Evolutionary conservation across 1,140 invertebrate genomes (phyloP), one percentile per base, ranked within the genome.

Genomic region (Hyposmocoma kahamanoa): DNA sequence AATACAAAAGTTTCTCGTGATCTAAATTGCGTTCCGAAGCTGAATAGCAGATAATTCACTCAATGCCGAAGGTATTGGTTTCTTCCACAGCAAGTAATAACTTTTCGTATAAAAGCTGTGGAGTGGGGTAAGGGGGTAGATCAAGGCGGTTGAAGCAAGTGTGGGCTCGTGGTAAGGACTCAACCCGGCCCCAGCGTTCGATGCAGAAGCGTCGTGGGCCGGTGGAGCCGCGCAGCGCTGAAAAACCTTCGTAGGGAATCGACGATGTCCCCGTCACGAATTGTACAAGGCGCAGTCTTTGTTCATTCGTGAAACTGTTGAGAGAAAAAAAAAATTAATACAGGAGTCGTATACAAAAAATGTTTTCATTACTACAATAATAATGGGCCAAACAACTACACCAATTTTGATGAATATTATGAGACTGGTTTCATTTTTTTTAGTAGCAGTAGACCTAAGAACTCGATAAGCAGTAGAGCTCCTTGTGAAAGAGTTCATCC

Each of bases 141-240:
- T 99, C 97, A 61, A 99, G 88, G 4, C 97, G 91, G 88, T 99
- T 99, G 88, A 99, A 99, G 86, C 97, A 99, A 0, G 97, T 99
- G 78, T 99, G 97, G 4, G 97, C 96, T 59, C 97, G 92, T 1
- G 97, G 97, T 58, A 99, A 89, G 73, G 96, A 97, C 64, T 96
- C 95, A 18, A 95, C 92, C 69, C 96, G 95, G 42, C 97, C 97
- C 97, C 97, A 99, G 78, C 98, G 98, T 85, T 99, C 98, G 64
- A 99, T 97, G 79, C 97, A 98, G 87, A 99, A 99, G 63, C 97
- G 96, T 10, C 97, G 89, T 9, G 96, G 96, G 1, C 98, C 97
- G 48, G 97, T 98, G 0, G 96, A 97, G 9, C 98, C 97, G 26
- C 97, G 88, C 20, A 99, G 86, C 9, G 97, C 96, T 0, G 96